phyloP scores from a whole-genome alignment of 2,888 invertebrate species.

The Dryobota labecula region DNA sequence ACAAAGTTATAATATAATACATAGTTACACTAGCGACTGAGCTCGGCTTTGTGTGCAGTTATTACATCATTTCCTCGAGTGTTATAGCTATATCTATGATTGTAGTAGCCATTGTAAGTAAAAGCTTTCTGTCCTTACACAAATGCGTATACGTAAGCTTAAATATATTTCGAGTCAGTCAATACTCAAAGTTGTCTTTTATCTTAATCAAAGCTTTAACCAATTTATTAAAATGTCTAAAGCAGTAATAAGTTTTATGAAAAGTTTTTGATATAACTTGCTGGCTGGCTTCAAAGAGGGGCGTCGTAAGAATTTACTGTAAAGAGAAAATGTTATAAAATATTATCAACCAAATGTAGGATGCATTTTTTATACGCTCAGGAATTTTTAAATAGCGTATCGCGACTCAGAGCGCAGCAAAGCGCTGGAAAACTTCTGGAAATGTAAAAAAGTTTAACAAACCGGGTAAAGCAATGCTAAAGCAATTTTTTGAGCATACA shows the following conservation, averaged over 20 bases:
- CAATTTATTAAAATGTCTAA: slow-evolving; percentile 37
- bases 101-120: slow-evolving; percentile 16
- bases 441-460: slow-evolving; percentile 23
- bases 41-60: slow-evolving; percentile 51
- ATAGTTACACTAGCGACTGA: slow-evolving; percentile 44
- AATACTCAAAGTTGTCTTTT: slow-evolving; percentile 1
- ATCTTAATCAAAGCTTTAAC: slow-evolving; percentile 18
- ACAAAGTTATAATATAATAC: slow-evolving; percentile 51
- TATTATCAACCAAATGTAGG: slow-evolving; percentile 2
- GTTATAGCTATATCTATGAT: slow-evolving; percentile 25
- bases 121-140: slow-evolving; percentile 13
- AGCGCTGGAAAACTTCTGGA: slow-evolving; percentile 22
- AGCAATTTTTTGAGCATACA: slow-evolving; percentile 6
- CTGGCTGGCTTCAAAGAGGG: slow-evolving; percentile 7
- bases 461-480: background rate
- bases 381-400: slow-evolving; percentile 30
- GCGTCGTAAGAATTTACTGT: background rate
- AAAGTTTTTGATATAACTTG: background rate
- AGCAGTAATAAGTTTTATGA: slow-evolving; percentile 22
- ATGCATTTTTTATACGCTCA: slow-evolving; percentile 33
- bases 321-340: slow-evolving; percentile 2
- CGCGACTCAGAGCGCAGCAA: slow-evolving; percentile 7
- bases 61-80: slow-evolving; percentile 47
- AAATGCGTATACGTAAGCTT: background rate
- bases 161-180: slow-evolving; percentile 2